Evolutionary conservation across 2,797 vertebrate species (phyloP).

Genomic region (Notamacropus eugenii): DNA sequence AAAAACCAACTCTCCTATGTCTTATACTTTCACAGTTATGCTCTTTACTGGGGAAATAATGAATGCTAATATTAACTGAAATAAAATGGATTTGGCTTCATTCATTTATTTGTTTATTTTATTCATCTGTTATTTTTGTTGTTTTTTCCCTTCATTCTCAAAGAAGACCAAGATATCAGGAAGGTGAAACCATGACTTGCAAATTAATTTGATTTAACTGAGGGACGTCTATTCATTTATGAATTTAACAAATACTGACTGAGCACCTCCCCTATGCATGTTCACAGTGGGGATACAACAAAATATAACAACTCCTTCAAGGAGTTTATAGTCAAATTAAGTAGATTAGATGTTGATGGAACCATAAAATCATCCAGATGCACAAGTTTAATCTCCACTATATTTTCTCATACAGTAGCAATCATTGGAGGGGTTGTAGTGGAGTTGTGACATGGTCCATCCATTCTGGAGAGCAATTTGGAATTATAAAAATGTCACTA

Average conservation of each 20-base stretch:
- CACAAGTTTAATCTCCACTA: background rate
- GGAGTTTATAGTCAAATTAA: background rate
- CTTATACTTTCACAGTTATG: background rate
- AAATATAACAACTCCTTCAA: background rate
- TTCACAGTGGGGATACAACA: background rate
- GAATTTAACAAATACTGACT: background rate
- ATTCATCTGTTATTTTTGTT: no score
- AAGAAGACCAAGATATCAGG: no score
- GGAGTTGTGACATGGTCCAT: background rate
- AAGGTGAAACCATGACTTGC: no score
- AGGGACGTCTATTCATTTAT: background rate
- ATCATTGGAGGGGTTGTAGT: background rate
- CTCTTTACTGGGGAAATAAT: background rate
- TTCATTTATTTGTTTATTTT: background rate
- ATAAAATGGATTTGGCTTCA: background rate
- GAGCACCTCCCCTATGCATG: background rate
- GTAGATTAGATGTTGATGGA: background rate
- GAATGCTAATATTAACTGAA: background rate
- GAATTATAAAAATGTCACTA: background rate
- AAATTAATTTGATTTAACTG: no score
- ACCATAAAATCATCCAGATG: background rate
- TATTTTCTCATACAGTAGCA: background rate
- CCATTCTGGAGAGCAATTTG: background rate
- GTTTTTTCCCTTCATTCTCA: no score
- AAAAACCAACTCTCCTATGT: background rate